Percentiles rank a stretch among this genome's conserved stretches.
phyloP scores from a whole-genome alignment of 2,113 vertebrate genomes.

The Alaudala cheleensis region DNA sequence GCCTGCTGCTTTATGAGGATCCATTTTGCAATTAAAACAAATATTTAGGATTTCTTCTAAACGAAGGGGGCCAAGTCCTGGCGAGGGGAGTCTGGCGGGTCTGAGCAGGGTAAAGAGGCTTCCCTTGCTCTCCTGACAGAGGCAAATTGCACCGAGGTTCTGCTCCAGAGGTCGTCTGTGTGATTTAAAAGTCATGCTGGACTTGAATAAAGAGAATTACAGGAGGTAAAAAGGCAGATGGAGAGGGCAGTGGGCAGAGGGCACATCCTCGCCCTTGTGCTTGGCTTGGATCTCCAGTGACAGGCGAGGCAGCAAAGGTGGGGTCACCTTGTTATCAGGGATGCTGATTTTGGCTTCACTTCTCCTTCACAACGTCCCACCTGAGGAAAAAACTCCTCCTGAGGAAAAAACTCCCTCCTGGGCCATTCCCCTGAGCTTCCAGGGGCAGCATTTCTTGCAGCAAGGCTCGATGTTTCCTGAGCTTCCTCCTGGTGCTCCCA shows the following conservation, averaged over 20 bases:
- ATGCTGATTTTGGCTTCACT: background rate
- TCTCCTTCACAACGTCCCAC: background rate
- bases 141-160: slow-evolving; percentile 49
- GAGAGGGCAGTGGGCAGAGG: background rate
- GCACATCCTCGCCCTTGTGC: background rate
- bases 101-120: slow-evolving; percentile 52
- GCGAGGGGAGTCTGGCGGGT: slow-evolving; percentile 37
- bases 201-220: rapidly evolving
- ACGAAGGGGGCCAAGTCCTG: slow-evolving; percentile 50
- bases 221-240: background rate
- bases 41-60: slow-evolving; percentile 69
- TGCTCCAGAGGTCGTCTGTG: background rate
- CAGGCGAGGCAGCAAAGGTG: background rate
- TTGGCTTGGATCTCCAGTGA: background rate
- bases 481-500: slow-evolving; percentile 17
- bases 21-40: slow-evolving; percentile 71
- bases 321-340: background rate
- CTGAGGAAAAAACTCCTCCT: background rate
- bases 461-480: background rate
- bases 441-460: background rate
- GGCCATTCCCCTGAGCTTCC: background rate
- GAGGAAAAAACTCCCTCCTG: background rate
- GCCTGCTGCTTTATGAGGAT: slow-evolving; percentile 69
- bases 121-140: slow-evolving; percentile 48
- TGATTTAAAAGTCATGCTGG: background rate